A percentile compares a stretch with the other conserved stretches of the same genome.
phyloP scores from a whole-genome alignment of 2,888 invertebrate species.

The Perithous albicinctus region DNA sequence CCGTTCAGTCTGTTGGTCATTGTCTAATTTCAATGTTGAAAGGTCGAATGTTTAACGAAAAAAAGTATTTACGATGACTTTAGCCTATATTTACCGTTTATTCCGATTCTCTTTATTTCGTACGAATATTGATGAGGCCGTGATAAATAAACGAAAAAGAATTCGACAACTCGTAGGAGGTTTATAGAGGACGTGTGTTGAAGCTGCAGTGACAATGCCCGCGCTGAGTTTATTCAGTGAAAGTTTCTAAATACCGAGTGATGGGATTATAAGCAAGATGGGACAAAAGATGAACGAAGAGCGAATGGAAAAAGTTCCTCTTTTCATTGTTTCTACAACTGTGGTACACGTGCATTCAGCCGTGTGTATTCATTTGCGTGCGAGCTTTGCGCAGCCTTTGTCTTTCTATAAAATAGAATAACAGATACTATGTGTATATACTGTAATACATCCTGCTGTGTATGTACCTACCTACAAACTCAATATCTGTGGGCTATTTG shows the following conservation, averaged over 20 bases:
- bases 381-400: conserved; percentile 1
- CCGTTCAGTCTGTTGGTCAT: too few relatives aligned
- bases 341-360: conserved; percentile 43
- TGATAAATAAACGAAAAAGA: conserved; percentile 2
- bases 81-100: too few relatives aligned
- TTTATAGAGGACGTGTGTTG: not conserved
- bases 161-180: not conserved
- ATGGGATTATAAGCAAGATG: conserved; percentile 21
- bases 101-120: not conserved
- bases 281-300: conserved; percentile 16
- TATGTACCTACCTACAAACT: not conserved
- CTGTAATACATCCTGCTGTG: not conserved
- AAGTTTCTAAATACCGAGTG: conserved; percentile 21
- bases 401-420: conserved; percentile 1
- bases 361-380: conserved; percentile 50
- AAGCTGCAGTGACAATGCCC: not conserved
- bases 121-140: not conserved
- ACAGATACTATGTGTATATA: conserved; percentile 3
- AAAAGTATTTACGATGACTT: not conserved
- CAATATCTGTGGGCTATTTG: not conserved
- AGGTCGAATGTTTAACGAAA: too few relatives aligned
- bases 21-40: too few relatives aligned
- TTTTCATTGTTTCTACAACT: conserved; percentile 46
- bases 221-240: not conserved
- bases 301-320: conserved; percentile 23